Evolutionary conservation across 2,888 invertebrate species (phyloP).

Genomic region (Platerodrilus igneus): DNA sequence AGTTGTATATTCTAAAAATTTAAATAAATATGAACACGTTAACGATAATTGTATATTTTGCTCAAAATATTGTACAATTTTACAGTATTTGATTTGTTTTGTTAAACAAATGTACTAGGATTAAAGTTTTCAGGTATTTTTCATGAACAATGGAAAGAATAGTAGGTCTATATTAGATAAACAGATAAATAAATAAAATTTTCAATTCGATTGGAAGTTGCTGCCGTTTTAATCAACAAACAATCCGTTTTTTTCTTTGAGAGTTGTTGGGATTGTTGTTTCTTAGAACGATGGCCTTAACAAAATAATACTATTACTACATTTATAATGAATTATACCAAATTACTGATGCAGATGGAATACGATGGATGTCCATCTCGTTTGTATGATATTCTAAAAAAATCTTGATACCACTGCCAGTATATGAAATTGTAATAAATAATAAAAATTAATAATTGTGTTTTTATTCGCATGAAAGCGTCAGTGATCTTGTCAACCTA

Average conservation of each 20-base stretch:
- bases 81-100: constrained; percentile 35
- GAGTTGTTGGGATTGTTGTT: constrained; percentile 26
- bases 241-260: constrained; percentile 27
- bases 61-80: constrained; percentile 44
- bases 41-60: constrained; percentile 42
- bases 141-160: constrained; percentile 47
- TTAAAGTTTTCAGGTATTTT: constrained; percentile 38
- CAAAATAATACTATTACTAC: constrained; percentile 24
- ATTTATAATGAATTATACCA: constrained; percentile 23
- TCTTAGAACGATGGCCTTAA: constrained; percentile 28
- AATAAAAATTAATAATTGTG: constrained; percentile 28
- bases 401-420: constrained; percentile 43
- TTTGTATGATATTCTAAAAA: constrained; percentile 36
- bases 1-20: constrained; percentile 41
- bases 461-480: too few species aligned
- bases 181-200: constrained; percentile 35
- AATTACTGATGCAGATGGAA: constrained; percentile 22
- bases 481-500: too few species aligned
- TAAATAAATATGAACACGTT: constrained; percentile 35
- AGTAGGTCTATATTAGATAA: constrained; percentile 51
- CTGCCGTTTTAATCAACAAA: constrained; percentile 32
- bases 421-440: constrained; percentile 38
- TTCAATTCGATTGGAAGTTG: constrained; percentile 23
- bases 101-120: constrained; percentile 39
- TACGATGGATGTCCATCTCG: constrained; percentile 28